Conservation (phyloP, 1,140 invertebrate genomes). For the Lucilia sericata region DNA sequence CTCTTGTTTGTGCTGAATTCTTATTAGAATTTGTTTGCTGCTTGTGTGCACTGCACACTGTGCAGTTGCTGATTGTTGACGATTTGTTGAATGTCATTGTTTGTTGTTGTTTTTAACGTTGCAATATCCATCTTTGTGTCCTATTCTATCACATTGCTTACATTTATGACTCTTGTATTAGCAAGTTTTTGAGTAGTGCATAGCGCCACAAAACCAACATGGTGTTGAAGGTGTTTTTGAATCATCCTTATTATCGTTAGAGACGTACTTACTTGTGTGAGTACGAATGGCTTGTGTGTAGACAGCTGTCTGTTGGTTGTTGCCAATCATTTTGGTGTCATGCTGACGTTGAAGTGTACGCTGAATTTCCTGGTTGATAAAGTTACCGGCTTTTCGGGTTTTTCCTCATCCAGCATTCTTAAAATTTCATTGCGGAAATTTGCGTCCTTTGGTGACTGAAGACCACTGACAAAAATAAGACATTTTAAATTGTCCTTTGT, state of each 20-base stretch:
- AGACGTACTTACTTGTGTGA: background rate
- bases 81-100: too few relatives aligned
- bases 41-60: too few relatives aligned
- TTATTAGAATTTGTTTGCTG: too few relatives aligned
- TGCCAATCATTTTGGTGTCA: constrained; percentile 27
- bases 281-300: constrained; percentile 33
- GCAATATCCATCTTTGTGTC: background rate
- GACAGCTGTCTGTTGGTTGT: background rate
- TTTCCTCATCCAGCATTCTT: constrained; percentile 40
- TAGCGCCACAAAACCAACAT: constrained; percentile 12
- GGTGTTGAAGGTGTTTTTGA: constrained; percentile 19
- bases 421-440: constrained; percentile 35
- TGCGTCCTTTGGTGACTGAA: constrained; percentile 12
- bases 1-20: constrained; percentile 11
- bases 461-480: constrained; percentile 27
- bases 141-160: background rate
- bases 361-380: constrained; percentile 40
- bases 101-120: too few relatives aligned
- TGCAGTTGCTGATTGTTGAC: too few relatives aligned
- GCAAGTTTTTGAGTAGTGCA: constrained; percentile 3
- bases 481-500: constrained; percentile 32
- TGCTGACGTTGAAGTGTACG: constrained; percentile 26
- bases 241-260: background rate
- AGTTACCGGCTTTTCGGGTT: constrained; percentile 31
- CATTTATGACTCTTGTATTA: background rate